phyloP scores from a whole-genome alignment of 2,888 invertebrate species.

The Zaprionus bogoriensis region DNA sequence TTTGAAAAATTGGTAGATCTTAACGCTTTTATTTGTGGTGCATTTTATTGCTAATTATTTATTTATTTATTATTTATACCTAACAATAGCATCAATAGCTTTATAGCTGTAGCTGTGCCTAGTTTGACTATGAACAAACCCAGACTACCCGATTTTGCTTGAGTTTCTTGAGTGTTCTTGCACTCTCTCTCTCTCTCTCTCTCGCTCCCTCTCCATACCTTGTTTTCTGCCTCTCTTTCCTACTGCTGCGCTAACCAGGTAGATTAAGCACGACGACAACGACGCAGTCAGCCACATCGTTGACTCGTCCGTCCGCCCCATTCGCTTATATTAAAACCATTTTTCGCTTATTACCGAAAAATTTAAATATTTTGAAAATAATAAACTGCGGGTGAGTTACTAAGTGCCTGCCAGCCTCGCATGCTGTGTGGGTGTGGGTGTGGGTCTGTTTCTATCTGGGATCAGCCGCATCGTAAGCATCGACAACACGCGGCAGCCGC shows the following conservation, averaged over 20 bases:
- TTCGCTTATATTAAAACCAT: conserved; percentile 74
- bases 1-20: too few relatives aligned
- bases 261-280: conserved; percentile 39
- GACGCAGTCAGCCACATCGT: conserved; percentile 56
- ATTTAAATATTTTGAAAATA: conserved; percentile 81
- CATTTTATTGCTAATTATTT: too few relatives aligned
- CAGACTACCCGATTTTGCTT: too few relatives aligned
- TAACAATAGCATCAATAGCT: too few relatives aligned
- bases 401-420: conserved; percentile 65
- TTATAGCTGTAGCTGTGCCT: too few relatives aligned
- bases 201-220: too few relatives aligned
- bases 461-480: conserved; percentile 19
- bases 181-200: too few relatives aligned
- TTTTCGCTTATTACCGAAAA: conserved; percentile 79
- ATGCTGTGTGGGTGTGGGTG: not conserved
- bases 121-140: too few relatives aligned
- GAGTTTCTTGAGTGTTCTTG: too few relatives aligned
- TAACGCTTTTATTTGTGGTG: too few relatives aligned
- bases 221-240: not conserved
- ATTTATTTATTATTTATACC: too few relatives aligned
- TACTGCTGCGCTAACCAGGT: conserved; percentile 31
- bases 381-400: conserved; percentile 82
- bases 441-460: not conserved
- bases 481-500: conserved; percentile 29
- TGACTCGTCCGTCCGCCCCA: conserved; percentile 33